These are phyloP conservation scores for Tachycineta bicolor DNA, from an alignment of 2,113 vertebrate genomes.

Conservation along the genomic window DNA sequence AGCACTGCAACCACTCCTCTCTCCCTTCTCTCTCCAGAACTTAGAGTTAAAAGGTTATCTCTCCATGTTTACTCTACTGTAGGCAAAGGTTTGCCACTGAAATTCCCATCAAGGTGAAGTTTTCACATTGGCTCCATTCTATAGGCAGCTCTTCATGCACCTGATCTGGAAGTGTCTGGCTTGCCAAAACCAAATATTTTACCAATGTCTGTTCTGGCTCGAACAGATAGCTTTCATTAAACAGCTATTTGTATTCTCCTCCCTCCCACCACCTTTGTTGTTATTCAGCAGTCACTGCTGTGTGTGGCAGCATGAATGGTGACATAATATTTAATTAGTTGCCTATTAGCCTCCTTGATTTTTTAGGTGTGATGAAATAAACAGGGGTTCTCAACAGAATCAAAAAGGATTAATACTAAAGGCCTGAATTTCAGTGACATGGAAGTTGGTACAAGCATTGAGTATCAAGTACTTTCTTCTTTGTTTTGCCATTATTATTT, in stretches of 20 bases:
- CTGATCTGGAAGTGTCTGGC: neutral
- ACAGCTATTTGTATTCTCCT: neutral
- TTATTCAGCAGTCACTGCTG: neutral
- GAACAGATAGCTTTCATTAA: neutral
- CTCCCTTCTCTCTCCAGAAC: neutral
- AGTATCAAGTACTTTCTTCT: neutral
- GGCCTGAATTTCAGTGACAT: neutral
- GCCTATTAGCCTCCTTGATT: neutral
- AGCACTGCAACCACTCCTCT: neutral
- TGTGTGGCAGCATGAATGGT: neutral
- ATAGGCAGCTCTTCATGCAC: neutral
- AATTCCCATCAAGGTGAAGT: neutral
- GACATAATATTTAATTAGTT: conserved; percentile 7
- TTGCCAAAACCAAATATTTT: neutral
- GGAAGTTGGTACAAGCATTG: neutral
- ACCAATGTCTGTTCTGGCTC: neutral
- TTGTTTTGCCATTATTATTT: neutral
- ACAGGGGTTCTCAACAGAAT: neutral
- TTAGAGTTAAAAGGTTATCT: neutral
- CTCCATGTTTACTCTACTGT: neutral
- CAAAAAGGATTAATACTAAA: neutral
- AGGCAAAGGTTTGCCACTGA: neutral
- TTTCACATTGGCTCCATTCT: neutral
- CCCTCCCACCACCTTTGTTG: neutral
- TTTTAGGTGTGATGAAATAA: neutral